Conservation (phyloP, 1,140 invertebrate species). For the Procambarus clarkii region DNA sequence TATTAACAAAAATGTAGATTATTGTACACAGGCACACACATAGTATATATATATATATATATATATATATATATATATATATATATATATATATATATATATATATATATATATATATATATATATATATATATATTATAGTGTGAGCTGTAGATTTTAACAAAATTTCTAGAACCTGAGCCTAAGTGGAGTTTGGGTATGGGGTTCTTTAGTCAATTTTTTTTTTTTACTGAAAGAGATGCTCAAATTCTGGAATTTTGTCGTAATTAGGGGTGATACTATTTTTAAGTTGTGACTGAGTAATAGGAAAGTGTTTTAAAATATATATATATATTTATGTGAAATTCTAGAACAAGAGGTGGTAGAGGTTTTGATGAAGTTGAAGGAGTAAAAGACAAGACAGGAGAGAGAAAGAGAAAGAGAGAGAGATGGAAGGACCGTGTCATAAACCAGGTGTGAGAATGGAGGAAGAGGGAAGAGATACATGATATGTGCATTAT, state of each 20-base stretch:
- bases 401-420: not conserved
- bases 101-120: slow-evolving; percentile 35
- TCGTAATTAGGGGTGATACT: not conserved
- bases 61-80: slow-evolving; percentile 41
- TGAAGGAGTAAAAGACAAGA: not conserved
- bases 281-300: not conserved
- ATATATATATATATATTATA: not conserved
- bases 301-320: not conserved
- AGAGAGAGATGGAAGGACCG: not conserved
- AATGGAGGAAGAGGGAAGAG: not conserved
- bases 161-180: not conserved
- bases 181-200: not conserved
- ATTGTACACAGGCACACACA: too few relatives aligned
- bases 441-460: not conserved
- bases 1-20: too few relatives aligned
- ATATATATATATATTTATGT: not conserved
- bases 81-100: slow-evolving; percentile 27
- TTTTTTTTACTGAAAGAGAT: not conserved
- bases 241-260: slow-evolving; percentile 1
- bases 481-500: slow-evolving; percentile 5
- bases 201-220: not conserved
- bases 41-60: slow-evolving; percentile 21
- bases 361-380: not conserved
- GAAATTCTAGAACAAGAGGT: not conserved
- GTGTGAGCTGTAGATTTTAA: not conserved